Evolutionary conservation across 2,113 vertebrate species (phyloP).

Genomic region (Ancistrus triradiatus): DNA sequence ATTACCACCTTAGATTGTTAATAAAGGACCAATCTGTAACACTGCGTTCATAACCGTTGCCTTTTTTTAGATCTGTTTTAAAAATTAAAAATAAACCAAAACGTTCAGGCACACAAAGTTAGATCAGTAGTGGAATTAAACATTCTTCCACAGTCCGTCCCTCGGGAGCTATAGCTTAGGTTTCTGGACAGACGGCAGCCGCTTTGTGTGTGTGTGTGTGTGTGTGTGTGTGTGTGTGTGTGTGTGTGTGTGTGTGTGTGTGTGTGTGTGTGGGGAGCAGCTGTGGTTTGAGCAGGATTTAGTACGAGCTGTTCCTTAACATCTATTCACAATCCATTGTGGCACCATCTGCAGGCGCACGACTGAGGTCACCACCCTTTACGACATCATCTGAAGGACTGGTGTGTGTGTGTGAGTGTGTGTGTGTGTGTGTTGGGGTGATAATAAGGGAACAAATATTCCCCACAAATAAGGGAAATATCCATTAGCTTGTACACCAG

Average conservation of each 20-base stretch:
- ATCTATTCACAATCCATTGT: conserved; percentile 35
- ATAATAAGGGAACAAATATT: no score
- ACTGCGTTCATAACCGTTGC: no score
- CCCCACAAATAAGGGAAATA: no score
- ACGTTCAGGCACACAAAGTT: background rate
- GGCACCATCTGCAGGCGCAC: conserved; percentile 40
- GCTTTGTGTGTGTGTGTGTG: no score
- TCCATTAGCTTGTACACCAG: no score
- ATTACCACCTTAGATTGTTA: no score
- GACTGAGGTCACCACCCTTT: conserved; percentile 29
- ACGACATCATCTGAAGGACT: conserved; percentile 32
- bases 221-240: conserved; percentile 17
- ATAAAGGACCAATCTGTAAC: no score
- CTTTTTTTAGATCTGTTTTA: no score
- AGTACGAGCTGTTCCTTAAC: conserved; percentile 19
- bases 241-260: conserved; percentile 13
- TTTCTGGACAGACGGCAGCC: conserved; percentile 10
- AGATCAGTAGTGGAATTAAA: conserved; percentile 19
- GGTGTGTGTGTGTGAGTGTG: conserved; percentile 28
- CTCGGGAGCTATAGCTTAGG: conserved; percentile 8
- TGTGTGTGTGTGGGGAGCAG: conserved; percentile 13
- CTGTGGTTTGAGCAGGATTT: conserved; percentile 18
- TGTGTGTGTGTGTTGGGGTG: conserved; percentile 4
- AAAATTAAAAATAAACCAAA: no score
- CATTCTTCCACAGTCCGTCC: conserved; percentile 21